Conservation (phyloP, 2,797 vertebrate genomes). For the Enteromius thamalakanensis region DNA sequence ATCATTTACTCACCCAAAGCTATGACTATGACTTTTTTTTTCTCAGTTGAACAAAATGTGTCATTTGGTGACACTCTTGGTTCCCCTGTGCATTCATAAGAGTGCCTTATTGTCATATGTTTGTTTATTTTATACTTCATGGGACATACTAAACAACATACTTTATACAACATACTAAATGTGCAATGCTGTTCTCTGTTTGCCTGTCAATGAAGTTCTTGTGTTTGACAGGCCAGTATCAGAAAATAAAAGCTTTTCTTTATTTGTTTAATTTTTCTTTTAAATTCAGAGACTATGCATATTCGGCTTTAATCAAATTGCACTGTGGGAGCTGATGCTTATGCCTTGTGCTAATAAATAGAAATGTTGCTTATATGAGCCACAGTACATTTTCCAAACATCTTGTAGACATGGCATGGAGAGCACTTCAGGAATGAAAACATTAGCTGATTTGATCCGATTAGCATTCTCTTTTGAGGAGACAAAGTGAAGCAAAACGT, state of each 20-base stretch:
- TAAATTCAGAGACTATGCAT: background rate
- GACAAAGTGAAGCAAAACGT: slow-evolving; percentile 63
- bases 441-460: slow-evolving; percentile 66
- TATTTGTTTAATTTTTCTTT: background rate
- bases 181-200: background rate
- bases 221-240: background rate
- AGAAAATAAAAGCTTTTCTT: slow-evolving; percentile 48
- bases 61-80: no score
- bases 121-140: background rate
- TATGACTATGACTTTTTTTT: no score
- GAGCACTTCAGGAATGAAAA: slow-evolving; percentile 61
- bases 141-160: background rate
- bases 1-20: no score
- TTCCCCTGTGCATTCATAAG: no score
- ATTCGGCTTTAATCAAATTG: background rate
- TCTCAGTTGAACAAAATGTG: no score
- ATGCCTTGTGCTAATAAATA: slow-evolving; percentile 17
- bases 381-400: slow-evolving; percentile 41
- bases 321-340: background rate
- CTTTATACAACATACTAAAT: background rate
- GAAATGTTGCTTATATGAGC: slow-evolving; percentile 59
- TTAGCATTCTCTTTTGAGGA: slow-evolving; percentile 69
- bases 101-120: background rate
- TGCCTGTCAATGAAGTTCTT: background rate
- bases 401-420: slow-evolving; percentile 50